Conservation (phyloP, 2,797 vertebrate species). For the Myoxocephalus aenaeus region DNA sequence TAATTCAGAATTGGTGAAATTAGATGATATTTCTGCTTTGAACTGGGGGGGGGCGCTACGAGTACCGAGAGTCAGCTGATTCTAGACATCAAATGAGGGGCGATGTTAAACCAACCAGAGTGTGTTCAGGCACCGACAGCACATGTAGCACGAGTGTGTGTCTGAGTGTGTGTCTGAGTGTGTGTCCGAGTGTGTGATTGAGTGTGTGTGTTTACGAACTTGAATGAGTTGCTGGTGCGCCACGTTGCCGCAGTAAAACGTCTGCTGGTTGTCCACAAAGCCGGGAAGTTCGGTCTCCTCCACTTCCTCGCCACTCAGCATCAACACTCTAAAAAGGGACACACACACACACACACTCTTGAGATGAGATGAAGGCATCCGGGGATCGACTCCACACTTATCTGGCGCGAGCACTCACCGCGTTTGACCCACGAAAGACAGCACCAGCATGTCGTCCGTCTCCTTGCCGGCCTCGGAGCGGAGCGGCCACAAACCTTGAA, state of each 20-base stretch:
- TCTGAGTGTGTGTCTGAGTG: slow-evolving; percentile 4
- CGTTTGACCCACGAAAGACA: slow-evolving; percentile 98
- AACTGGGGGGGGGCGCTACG: neutral
- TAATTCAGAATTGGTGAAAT: slow-evolving; percentile 42
- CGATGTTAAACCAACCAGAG: neutral
- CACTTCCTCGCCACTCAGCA: slow-evolving; percentile 97
- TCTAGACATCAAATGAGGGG: neutral
- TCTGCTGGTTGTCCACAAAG: slow-evolving; percentile 98
- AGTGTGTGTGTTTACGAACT: slow-evolving; percentile 77
- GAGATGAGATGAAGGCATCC: slow-evolving; percentile 39
- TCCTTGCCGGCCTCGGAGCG: slow-evolving; percentile 92
- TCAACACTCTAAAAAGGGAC: slow-evolving; percentile 88
- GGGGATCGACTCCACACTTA: slow-evolving; percentile 28
- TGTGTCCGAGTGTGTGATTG: neutral
- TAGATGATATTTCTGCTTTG: slow-evolving; percentile 21
- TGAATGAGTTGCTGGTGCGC: slow-evolving; percentile 96
- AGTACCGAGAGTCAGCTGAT: slow-evolving; percentile 9
- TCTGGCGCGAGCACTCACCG: slow-evolving; percentile 83
- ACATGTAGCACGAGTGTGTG: neutral
- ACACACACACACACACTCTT: slow-evolving; percentile 20
- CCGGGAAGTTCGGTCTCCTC: slow-evolving; percentile 97
- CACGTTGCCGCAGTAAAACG: slow-evolving; percentile 98
- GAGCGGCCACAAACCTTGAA: slow-evolving; percentile 94
- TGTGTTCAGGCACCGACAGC: neutral
- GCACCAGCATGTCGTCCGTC: slow-evolving; percentile 95